Conservation (phyloP, 2,113 vertebrate species). For the Dicentrarchus labrax region DNA sequence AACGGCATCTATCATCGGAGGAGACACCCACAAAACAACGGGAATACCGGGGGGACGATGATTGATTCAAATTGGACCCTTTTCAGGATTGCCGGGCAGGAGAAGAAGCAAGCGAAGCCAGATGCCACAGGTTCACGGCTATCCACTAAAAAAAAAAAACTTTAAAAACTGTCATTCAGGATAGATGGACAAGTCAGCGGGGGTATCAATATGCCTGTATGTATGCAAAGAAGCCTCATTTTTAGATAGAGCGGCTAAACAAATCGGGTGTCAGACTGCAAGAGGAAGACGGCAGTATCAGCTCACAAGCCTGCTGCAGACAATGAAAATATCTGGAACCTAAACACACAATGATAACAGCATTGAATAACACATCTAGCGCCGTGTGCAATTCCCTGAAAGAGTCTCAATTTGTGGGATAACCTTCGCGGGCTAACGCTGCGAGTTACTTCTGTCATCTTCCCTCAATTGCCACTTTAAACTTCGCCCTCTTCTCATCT, state of each 20-base stretch:
- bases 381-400: conserved; percentile 24
- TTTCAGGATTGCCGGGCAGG: conserved; percentile 24
- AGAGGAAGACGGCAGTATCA: conserved; percentile 26
- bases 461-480: conserved; percentile 43
- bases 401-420: conserved; percentile 28
- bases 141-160: neutral
- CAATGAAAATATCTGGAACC: conserved; percentile 21
- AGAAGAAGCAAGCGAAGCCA: neutral
- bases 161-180: conserved; percentile 37
- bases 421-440: conserved; percentile 40
- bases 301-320: conserved; percentile 29
- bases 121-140: conserved; percentile 22
- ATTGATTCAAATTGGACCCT: conserved; percentile 57
- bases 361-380: conserved; percentile 39
- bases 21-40: conserved; percentile 52
- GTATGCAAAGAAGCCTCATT: conserved; percentile 37
- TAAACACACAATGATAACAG: conserved; percentile 15
- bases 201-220: conserved; percentile 4
- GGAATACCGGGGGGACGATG: conserved; percentile 46
- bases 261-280: conserved; percentile 37
- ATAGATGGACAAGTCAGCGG: neutral
- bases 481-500: conserved; percentile 43
- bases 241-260: conserved; percentile 56
- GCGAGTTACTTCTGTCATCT: conserved; percentile 31
- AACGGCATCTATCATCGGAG: conserved; percentile 65